These are phyloP conservation scores for Sylvia borin DNA, from an alignment of 2,797 vertebrate species.

Conservation along the genomic window DNA sequence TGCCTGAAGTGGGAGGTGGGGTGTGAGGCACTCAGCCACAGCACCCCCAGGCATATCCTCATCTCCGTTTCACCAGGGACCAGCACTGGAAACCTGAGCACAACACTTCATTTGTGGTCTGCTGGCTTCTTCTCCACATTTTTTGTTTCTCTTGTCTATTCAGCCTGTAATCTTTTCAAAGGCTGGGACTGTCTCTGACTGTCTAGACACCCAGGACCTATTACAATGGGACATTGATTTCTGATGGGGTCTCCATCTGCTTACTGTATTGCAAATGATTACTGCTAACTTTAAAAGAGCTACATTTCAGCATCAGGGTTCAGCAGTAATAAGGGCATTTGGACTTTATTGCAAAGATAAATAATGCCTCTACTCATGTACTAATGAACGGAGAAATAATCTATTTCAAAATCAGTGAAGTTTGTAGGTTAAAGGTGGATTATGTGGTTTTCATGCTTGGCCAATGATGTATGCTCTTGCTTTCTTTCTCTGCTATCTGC, in stretches of 20 bases:
- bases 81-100: conserved; percentile 37
- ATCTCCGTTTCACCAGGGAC: neutral
- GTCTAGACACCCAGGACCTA: conserved; percentile 57
- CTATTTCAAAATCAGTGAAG: neutral
- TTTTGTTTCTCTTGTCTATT: conserved; percentile 64
- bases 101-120: conserved; percentile 54
- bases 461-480: neutral
- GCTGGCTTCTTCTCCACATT: conserved; percentile 52
- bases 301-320: neutral
- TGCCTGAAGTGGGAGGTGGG: neutral
- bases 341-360: neutral
- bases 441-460: conserved; percentile 15
- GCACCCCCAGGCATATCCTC: neutral
- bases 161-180: conserved; percentile 58
- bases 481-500: neutral
- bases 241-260: conserved; percentile 52
- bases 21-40: neutral
- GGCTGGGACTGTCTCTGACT: conserved; percentile 44
- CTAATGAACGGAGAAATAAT: conserved; percentile 5
- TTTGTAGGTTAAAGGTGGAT: conserved; percentile 4
- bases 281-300: conserved; percentile 3
- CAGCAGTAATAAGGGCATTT: neutral
- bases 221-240: conserved; percentile 65
- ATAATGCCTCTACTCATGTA: neutral
- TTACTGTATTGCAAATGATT: conserved; percentile 36